A percentile compares a stretch with the other conserved stretches of the same genome.
Evolutionary conservation across 2,113 vertebrate genomes (phyloP).

Genomic region (Monopterus albus): DNA sequence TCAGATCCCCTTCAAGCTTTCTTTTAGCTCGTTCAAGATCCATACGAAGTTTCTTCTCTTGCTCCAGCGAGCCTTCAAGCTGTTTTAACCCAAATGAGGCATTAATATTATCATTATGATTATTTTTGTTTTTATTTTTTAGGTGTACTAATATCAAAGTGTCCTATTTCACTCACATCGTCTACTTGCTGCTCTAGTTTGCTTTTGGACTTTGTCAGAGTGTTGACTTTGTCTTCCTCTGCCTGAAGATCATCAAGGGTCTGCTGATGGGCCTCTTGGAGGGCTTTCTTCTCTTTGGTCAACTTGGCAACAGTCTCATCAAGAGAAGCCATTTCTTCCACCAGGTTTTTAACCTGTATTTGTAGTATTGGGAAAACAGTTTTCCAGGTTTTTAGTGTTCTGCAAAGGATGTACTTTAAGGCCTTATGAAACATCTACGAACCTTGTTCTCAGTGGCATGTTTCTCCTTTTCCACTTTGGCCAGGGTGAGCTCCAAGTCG

Average conservation of each 20-base stretch:
- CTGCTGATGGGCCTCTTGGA: conserved; percentile 87
- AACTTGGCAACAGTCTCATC: conserved; percentile 85
- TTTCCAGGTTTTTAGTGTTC: background rate
- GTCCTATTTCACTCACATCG: conserved; percentile 48
- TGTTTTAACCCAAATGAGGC: conserved; percentile 19
- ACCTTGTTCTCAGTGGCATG: conserved; percentile 87
- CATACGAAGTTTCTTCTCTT: conserved; percentile 88
- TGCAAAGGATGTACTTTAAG: background rate
- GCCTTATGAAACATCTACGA: conserved; percentile 39
- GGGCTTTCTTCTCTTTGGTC: conserved; percentile 88
- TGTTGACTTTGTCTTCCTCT: conserved; percentile 88
- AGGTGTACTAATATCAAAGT: background rate
- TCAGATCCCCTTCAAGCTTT: conserved; percentile 79
- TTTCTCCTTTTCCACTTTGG: conserved; percentile 78
- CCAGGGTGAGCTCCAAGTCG: conserved; percentile 73
- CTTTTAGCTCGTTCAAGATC: conserved; percentile 85
- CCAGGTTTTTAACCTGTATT: conserved; percentile 78
- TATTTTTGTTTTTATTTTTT: background rate
- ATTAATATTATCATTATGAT: too few relatives aligned
- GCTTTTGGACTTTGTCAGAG: conserved; percentile 76
- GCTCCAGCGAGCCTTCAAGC: conserved; percentile 89
- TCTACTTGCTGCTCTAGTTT: conserved; percentile 83
- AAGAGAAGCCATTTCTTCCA: conserved; percentile 81
- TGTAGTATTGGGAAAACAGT: too few relatives aligned
- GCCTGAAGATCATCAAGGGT: conserved; percentile 86